Percentiles rank a stretch among this genome's conserved stretches.
Evolutionary conservation across 2,797 vertebrate species (phyloP).

Genomic region (Psittacula echo): DNA sequence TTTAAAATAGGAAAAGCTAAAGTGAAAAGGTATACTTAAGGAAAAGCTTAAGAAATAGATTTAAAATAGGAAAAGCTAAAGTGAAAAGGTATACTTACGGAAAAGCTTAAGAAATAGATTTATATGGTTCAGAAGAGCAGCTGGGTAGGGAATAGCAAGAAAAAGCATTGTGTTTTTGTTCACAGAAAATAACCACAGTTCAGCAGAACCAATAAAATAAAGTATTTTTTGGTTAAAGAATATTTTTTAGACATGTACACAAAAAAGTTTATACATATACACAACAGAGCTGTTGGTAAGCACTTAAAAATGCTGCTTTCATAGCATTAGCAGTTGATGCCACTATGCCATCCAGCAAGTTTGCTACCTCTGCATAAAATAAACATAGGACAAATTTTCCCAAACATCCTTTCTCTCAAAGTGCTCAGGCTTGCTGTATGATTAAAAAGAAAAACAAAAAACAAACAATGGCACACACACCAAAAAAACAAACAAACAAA

Average conservation of each 20-base stretch:
- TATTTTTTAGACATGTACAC: background rate
- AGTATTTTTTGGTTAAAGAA: background rate
- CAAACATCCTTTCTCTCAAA: background rate
- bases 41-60: no score
- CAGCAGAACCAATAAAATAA: background rate
- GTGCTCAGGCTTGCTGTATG: background rate
- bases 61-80: background rate
- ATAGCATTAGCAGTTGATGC: background rate
- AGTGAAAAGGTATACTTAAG: no score
- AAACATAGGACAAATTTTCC: background rate
- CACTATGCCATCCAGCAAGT: background rate
- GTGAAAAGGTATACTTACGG: background rate
- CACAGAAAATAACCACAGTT: background rate
- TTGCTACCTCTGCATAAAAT: background rate
- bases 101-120: background rate
- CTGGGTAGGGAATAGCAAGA: background rate
- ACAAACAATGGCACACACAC: background rate
- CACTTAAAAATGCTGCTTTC: background rate
- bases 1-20: background rate
- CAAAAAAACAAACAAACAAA: background rate
- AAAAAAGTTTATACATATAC: background rate
- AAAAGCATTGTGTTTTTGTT: background rate
- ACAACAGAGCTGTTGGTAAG: background rate
- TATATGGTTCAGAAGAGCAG: background rate
- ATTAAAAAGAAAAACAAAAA: background rate